Evolutionary conservation across 1,140 invertebrate species (phyloP), one percentile per base, ranked within the genome.

Genomic region (Formica exsecta): DNA sequence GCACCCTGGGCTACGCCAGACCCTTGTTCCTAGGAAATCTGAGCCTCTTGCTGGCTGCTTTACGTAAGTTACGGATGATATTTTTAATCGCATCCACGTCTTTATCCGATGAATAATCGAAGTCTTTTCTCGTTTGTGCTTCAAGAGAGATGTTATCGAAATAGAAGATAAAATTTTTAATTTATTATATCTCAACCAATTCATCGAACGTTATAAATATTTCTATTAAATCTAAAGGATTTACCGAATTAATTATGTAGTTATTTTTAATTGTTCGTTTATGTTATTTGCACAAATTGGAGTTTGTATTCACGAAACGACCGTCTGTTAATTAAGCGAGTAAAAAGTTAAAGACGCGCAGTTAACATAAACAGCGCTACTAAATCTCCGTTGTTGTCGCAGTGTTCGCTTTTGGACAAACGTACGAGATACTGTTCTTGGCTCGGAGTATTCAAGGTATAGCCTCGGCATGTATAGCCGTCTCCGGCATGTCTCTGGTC

Each of bases 381-480:
- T 36, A 1, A 9, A 16, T 65, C 16, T 44, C 54, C 51, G 48
- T 57, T 80, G 70, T 51, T 54, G 7, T 91, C 95, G 29, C 93
- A 97, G 98, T 98, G 62, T 99, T 98, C 94, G 97, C 98, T 16
- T 97, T 98, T 90, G 98, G 97, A 3, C 96, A 97, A 92, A 97
- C 97, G 2, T 98, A 98, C 94, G 95, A 96, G 59, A 93, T 97
- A 0, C 93, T 99, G 36, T 96, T 98, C 77, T 88, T 98, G 13
- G 98, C 98, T 0, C 95, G 98, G 86, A 97, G 97, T 90, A 94
- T 99, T 44, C 98, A 99, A 95, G 98, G 98, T 1, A 94, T 98
- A 62, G 98, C 98, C 13, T 98, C 98, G 9, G 97, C 98, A 0
- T 98, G 97, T 81, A 97, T 98, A 76, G 96, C 96, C 19, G 97